Evolutionary conservation across 2,888 invertebrate genomes (phyloP), one percentile per base, ranked within the genome.

Genomic region (Galeruca laticollis): DNA sequence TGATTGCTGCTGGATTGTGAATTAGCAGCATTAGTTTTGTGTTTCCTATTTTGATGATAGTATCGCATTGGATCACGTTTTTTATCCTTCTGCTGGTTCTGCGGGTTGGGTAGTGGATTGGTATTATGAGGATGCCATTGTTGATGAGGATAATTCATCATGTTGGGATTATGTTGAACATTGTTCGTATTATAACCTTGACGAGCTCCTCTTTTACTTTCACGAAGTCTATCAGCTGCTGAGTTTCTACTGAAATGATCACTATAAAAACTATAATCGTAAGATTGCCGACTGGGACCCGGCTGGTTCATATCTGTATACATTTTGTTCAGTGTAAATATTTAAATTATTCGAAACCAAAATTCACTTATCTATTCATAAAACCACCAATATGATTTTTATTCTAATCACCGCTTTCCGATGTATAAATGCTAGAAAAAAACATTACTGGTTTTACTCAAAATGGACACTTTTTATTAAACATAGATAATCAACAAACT

Each of bases 281-380:
- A 60, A 8, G 43, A 20, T 21, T 47, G 54, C 18, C 60, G 60
- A 37, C 69, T 69, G 11, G 69, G 60, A 49, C 69, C 69, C 2
- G 69, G 60, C 47, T 60, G 37, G 37, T 18, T 64, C 43, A 52
- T 26, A n/a, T 63, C 59, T 15, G 40, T 5, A 43, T 60, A 40
- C 54, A 60, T 64, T 26, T 54, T 35, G 13, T 15, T 26, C 6
- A 26, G 6, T 26, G 26, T 26, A 26, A 33, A 9, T 49, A 15
- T 63, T 40, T 6, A 26, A 26, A 26, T 26, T 6, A 26, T 26
- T 26, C 26, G 26, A 26, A 26, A 26, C 6, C 26, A 26, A 26
- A 26, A 26, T 26, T 6, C 26, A 26, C 26, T 26, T 26, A 5
- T 26, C 26, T 26, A 6, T 26, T 1, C 26, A 6, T 26, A 26